Conservation (phyloP, 2,797 vertebrate species). For the Anas bahamensis region DNA sequence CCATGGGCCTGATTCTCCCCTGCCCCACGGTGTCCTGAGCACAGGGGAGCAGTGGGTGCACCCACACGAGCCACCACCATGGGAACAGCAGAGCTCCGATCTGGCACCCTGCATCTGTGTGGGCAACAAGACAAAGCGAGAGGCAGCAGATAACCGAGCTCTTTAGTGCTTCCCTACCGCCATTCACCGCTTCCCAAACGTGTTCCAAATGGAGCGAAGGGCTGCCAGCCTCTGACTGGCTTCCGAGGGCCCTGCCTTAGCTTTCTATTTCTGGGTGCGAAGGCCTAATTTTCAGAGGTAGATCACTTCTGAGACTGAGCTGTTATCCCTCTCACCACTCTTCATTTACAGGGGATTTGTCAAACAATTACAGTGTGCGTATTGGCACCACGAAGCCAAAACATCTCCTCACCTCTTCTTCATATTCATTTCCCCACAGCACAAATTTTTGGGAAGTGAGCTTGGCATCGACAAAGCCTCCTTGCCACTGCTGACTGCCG, state of each 20-base stretch:
- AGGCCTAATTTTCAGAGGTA: conserved; percentile 44
- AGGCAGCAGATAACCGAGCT: conserved; percentile 38
- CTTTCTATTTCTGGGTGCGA: conserved; percentile 49
- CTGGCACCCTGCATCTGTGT: conserved; percentile 55
- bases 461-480: conserved; percentile 1
- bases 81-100: conserved; percentile 26
- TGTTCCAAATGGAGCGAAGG: background rate
- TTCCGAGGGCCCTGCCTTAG: conserved; percentile 1
- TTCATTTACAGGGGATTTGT: background rate
- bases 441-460: background rate
- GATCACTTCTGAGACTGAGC: conserved; percentile 50
- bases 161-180: conserved; percentile 28
- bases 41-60: background rate
- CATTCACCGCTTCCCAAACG: conserved; percentile 20
- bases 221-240: conserved; percentile 45
- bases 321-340: background rate
- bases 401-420: conserved; percentile 21
- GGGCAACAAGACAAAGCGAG: conserved; percentile 55
- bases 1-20: background rate
- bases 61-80: conserved; percentile 15
- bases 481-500: background rate
- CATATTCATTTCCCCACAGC: conserved; percentile 4
- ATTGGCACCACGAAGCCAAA: conserved; percentile 26
- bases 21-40: background rate
- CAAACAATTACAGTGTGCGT: conserved; percentile 29